Percentiles rank a stretch among this genome's conserved stretches.
Conservation (phyloP, 2,797 vertebrate species). For the Eleutherodactylus coqui region DNA sequence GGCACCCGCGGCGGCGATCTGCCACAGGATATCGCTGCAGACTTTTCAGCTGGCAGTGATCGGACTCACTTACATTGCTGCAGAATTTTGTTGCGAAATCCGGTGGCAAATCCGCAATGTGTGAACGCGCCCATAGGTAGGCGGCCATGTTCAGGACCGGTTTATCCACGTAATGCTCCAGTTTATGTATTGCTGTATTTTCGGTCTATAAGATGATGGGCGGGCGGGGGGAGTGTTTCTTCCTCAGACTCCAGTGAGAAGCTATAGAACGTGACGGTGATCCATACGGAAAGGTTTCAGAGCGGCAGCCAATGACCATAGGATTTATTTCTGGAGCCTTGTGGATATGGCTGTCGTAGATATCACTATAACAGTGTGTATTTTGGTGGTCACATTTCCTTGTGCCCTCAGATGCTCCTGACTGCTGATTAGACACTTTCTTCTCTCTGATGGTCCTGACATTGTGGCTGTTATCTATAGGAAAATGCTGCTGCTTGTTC, state of each 20-base stretch:
- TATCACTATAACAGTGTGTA: slow-evolving; percentile 6
- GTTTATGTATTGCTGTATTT: too few relatives aligned
- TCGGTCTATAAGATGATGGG: too few relatives aligned
- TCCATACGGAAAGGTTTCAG: background rate
- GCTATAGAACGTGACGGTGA: background rate
- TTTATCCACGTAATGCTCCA: too few relatives aligned
- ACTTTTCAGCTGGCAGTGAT: too few relatives aligned
- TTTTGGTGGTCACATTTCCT: slow-evolving; percentile 5
- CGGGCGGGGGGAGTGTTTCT: too few relatives aligned
- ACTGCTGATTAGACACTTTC: slow-evolving; percentile 1
- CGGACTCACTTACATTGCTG: too few relatives aligned
- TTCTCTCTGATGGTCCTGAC: background rate
- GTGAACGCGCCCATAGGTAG: too few relatives aligned
- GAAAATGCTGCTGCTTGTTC: slow-evolving; percentile 26
- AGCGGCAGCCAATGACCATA: slow-evolving; percentile 4
- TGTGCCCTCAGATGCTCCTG: background rate
- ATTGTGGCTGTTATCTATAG: slow-evolving; percentile 35
- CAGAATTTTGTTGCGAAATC: too few relatives aligned
- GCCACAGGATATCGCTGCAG: too few relatives aligned
- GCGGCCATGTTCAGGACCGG: too few relatives aligned
- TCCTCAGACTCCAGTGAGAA: background rate
- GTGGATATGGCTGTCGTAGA: background rate
- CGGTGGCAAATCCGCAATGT: too few relatives aligned
- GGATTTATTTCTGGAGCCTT: slow-evolving; percentile 24
- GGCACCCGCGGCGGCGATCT: too few relatives aligned